Conservation (phyloP, 2,797 vertebrate genomes). For the Pteronotus mesoamericanus region DNA sequence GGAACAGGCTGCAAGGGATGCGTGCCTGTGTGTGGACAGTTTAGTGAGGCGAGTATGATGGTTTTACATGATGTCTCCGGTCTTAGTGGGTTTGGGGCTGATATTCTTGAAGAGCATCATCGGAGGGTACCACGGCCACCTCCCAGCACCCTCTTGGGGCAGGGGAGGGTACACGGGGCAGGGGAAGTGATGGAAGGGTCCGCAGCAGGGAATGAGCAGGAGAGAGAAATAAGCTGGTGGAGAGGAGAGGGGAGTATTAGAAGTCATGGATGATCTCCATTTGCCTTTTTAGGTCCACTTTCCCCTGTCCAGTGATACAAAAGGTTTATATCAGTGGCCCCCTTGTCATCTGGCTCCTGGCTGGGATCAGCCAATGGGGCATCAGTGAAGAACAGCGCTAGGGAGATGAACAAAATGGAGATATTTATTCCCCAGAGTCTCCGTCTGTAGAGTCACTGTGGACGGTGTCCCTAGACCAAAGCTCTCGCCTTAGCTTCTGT, state of each 20-base stretch:
- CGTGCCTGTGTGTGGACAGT: neutral
- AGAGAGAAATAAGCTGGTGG: neutral
- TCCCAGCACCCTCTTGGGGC: accelerated
- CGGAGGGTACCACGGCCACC: neutral
- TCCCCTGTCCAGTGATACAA: neutral
- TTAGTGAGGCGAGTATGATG: neutral
- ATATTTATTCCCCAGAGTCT: neutral
- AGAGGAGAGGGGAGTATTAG: neutral
- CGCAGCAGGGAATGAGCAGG: neutral
- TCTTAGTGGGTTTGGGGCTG: neutral
- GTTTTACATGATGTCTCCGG: neutral
- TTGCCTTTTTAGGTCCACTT: neutral
- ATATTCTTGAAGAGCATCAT: neutral
- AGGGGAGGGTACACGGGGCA: neutral
- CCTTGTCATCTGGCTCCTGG: neutral
- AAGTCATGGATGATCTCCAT: neutral
- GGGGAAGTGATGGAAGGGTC: neutral
- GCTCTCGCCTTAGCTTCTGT: neutral
- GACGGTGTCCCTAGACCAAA: neutral
- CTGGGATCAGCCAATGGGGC: neutral
- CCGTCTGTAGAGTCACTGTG: neutral
- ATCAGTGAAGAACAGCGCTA: neutral
- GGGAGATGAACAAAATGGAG: neutral
- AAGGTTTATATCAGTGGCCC: neutral
- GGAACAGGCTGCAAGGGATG: too few species aligned